Evolutionary conservation across 1,140 invertebrate genomes (phyloP), one percentile per base, ranked within the genome.

Genomic region (Cheumatopsyche charites): DNA sequence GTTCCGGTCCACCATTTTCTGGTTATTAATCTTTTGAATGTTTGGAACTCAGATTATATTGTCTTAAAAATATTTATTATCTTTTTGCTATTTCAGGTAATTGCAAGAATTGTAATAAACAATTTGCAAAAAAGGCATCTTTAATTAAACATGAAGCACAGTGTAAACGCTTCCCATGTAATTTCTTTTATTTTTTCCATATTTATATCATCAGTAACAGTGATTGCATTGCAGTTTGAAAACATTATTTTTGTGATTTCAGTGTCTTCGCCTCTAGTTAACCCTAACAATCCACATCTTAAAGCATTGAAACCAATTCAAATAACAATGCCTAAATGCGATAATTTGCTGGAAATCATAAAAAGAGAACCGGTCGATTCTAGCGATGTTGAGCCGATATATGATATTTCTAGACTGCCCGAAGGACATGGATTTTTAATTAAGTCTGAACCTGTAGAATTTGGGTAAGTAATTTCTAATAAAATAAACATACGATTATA

Each of bases 281-380:
- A 76, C 23, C 74, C 76, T 1, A 74, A 76, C 41, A 77, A 78
- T n/a, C 76, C 67, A 5, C 69, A 78, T 6, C 42, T 78, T 15
- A 25, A 69, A 4, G 17, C 52, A 1, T 52, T 82, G 23, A 76
- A 69, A 36, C 74, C 75, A n/a, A 12, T 79, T 1, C 75, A 79
- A 25, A 71, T 82, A 0, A 62, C 77, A 0, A 55, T 80, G 25
- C 65, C 77, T 0, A 75, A 76, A 11, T 82, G 81, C 68, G 81
- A 82, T 26, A 36, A 73, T 0, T 61, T 82, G 3, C 67, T 82
- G 0, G 7, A 0, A 12, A 67, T 76, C 7, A 49, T 67, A 21
- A 75, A 69, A 6, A 63, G 70, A 0, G 77, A 74, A 1, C 62
- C 72, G 13, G 17, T 19, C 0, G 58, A 62, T 41, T 43, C 15